Percentiles rank a stretch among this genome's conserved stretches.
phyloP scores from a whole-genome alignment of 2,888 invertebrate species.

The Patella ulyssiponensis region DNA sequence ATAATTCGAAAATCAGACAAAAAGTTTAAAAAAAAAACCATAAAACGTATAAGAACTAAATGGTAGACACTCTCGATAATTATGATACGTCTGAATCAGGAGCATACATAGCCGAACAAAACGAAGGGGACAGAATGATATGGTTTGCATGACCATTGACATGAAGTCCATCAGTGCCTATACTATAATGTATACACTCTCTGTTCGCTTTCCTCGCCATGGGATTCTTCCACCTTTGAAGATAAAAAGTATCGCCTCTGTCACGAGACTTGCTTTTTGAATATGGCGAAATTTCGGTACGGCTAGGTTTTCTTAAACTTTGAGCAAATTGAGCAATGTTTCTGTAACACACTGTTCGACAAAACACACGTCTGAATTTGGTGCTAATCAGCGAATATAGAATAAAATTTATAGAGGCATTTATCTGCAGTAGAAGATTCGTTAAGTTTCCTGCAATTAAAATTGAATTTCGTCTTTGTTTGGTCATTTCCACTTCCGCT shows the following conservation, averaged over 20 bases:
- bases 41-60: too few relatives aligned
- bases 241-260: neutral
- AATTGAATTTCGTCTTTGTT: conserved; percentile 40
- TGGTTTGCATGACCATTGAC: too few relatives aligned
- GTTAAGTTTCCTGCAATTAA: conserved; percentile 79
- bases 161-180: neutral
- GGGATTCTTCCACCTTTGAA: conserved; percentile 1
- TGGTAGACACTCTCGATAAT: too few relatives aligned
- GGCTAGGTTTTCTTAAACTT: neutral
- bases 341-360: conserved; percentile 43
- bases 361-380: conserved; percentile 80
- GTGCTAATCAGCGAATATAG: conserved; percentile 84
- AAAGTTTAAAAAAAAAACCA: too few relatives aligned
- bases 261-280: neutral
- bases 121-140: too few relatives aligned
- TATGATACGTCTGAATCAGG: too few relatives aligned
- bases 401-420: conserved; percentile 84
- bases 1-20: too few relatives aligned
- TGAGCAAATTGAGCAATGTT: neutral
- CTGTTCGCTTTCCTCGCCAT: neutral
- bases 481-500: conserved; percentile 33
- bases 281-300: neutral
- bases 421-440: conserved; percentile 81
- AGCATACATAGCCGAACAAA: too few relatives aligned
- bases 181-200: neutral